A percentile compares a stretch with the other conserved stretches of the same genome.
Conservation (phyloP, 1,140 invertebrate genomes). For the Stenopsyche tienmushanensis region DNA sequence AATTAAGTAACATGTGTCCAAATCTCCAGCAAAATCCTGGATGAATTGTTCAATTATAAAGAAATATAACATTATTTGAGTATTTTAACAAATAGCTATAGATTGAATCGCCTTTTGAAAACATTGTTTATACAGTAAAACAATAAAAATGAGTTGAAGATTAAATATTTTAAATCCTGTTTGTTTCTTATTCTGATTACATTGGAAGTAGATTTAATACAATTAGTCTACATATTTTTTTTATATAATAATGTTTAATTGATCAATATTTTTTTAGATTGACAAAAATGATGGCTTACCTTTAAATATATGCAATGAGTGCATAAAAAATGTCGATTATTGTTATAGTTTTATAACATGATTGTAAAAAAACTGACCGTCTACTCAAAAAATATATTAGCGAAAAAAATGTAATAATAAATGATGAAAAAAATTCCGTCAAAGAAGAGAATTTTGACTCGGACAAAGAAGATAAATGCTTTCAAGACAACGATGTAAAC, state of each 20-base stretch:
- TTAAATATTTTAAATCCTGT: too few relatives aligned
- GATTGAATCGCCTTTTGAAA: too few relatives aligned
- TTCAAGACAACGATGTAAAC: background rate
- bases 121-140: too few relatives aligned
- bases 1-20: too few relatives aligned
- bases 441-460: background rate
- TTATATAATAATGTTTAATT: background rate
- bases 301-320: background rate
- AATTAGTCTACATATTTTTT: background rate
- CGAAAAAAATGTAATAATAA: background rate
- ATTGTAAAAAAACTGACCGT: slow-evolving; percentile 14
- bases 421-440: background rate
- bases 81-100: too few relatives aligned
- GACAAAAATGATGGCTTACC: slow-evolving; percentile 4
- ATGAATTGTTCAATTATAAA: too few relatives aligned
- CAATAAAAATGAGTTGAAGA: too few relatives aligned
- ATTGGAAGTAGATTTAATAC: background rate
- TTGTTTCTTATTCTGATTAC: background rate
- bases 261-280: slow-evolving; percentile 4
- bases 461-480: background rate
- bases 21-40: too few relatives aligned
- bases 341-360: slow-evolving; percentile 22
- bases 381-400: background rate
- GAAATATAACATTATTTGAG: too few relatives aligned
- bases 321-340: background rate